A percentile compares a stretch with the other conserved stretches of the same genome.
Conservation (phyloP, 2,797 vertebrate genomes). For the Lepidocolaptes lacrymiger region DNA sequence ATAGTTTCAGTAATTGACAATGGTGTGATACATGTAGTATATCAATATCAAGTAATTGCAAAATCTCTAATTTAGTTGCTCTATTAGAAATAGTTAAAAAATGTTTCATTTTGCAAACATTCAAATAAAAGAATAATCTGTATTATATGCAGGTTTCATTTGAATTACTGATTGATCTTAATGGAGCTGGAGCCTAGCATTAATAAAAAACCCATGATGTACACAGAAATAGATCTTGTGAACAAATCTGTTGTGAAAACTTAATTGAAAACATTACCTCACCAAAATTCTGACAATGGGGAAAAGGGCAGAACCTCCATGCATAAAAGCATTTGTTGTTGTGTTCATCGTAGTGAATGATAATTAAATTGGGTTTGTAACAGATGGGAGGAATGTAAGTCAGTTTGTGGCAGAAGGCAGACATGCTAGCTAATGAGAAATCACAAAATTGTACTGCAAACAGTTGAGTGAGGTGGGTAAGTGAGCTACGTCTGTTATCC, state of each 20-base stretch:
- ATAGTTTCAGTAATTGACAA: background rate
- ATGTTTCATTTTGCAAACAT: background rate
- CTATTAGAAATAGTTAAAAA: background rate
- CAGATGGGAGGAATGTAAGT: conserved; percentile 68
- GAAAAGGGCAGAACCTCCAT: background rate
- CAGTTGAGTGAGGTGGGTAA: conserved; percentile 11
- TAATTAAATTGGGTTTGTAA: conserved; percentile 63
- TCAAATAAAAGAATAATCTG: background rate
- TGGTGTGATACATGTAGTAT: background rate
- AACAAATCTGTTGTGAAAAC: background rate
- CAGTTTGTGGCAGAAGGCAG: conserved; percentile 67
- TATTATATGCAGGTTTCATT: background rate
- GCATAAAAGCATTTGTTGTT: background rate
- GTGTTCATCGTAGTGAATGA: background rate
- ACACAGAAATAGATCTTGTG: background rate
- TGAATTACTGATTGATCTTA: background rate
- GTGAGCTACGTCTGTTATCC: background rate
- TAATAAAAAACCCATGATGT: background rate
- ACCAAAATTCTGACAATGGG: background rate
- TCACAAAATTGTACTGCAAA: conserved; percentile 27
- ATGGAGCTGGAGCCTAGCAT: background rate
- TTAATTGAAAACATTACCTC: background rate
- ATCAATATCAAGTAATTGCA: background rate
- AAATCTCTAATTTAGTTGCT: background rate
- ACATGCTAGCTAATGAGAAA: conserved; percentile 48